Percentiles rank a stretch among this genome's conserved stretches.
Evolutionary conservation across 1,140 invertebrate species (phyloP).

Genomic region (Planococcus citri): DNA sequence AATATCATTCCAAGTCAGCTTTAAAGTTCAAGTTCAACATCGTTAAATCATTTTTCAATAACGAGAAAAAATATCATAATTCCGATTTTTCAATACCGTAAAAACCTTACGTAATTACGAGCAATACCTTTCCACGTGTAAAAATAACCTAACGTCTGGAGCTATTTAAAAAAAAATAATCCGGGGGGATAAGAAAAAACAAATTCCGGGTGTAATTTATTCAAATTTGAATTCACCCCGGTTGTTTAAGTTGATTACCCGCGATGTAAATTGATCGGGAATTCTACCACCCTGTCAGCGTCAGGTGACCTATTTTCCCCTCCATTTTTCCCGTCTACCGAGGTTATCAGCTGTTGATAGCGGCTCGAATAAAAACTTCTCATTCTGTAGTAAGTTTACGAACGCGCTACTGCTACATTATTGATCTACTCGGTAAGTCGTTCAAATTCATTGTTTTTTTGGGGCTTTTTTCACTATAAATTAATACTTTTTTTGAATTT

Average conservation of each 20-base stretch:
- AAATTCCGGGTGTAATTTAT: not conserved
- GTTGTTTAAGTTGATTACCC: not conserved
- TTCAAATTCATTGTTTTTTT: not conserved
- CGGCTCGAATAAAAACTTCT: slow-evolving; percentile 14
- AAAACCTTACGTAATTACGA: no score
- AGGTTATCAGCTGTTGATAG: slow-evolving; percentile 20
- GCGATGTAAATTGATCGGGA: slow-evolving; percentile 4
- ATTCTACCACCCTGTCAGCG: not conserved
- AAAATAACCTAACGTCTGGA: no score
- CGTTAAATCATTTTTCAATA: no score
- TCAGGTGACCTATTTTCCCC: slow-evolving; percentile 18
- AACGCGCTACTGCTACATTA: slow-evolving; percentile 9
- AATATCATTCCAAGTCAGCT: no score
- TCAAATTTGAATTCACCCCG: not conserved
- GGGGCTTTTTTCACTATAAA: not conserved
- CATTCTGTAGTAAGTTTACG: slow-evolving; percentile 13
- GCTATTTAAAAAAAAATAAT: no score
- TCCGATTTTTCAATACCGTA: no score
- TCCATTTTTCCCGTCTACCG: slow-evolving; percentile 4
- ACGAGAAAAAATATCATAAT: no score
- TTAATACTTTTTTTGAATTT: not conserved
- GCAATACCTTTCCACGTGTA: no score
- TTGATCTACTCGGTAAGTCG: slow-evolving; percentile 8
- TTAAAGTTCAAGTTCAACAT: no score
- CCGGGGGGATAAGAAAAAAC: no score